A percentile compares a stretch with the other conserved stretches of the same genome.
Conservation (phyloP, 2,113 vertebrate genomes). For the Perca flavescens region DNA sequence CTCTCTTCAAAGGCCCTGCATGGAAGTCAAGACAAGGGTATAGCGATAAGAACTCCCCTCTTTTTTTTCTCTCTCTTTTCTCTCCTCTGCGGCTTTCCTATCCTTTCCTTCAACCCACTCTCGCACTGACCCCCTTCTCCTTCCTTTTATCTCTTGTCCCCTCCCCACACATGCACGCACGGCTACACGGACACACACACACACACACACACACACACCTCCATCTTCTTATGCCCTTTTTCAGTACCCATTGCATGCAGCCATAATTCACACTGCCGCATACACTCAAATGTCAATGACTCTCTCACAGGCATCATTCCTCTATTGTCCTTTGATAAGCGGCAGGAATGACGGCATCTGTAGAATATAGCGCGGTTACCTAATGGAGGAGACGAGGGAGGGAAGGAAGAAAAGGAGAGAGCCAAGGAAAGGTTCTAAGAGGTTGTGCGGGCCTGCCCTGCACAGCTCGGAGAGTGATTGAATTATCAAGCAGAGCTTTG, state of each 20-base stretch:
- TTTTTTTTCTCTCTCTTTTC: not conserved
- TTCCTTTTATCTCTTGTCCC: constrained; percentile 64
- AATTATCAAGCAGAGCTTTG: constrained; percentile 82
- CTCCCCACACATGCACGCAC: constrained; percentile 2
- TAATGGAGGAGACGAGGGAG: constrained; percentile 71
- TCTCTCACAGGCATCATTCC: constrained; percentile 73
- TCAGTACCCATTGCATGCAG: constrained; percentile 53
- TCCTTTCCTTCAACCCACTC: constrained; percentile 72
- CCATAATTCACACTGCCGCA: constrained; percentile 72
- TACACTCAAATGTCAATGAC: constrained; percentile 79
- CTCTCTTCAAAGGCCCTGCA: constrained; percentile 70
- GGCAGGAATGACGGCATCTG: constrained; percentile 68
- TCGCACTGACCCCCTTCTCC: constrained; percentile 67
- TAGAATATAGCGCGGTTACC: constrained; percentile 78
- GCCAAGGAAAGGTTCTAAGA: constrained; percentile 33
- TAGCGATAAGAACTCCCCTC: constrained; percentile 69
- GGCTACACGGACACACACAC: not conserved
- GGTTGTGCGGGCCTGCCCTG: constrained; percentile 46
- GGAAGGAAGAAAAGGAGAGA: constrained; percentile 37
- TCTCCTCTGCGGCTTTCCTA: constrained; percentile 45
- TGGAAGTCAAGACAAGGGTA: constrained; percentile 82
- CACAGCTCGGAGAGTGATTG: constrained; percentile 72
- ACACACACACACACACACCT: constrained; percentile 19
- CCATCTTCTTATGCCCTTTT: constrained; percentile 72
- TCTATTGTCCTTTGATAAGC: constrained; percentile 81